Evolutionary conservation across 1,140 invertebrate genomes (phyloP).

Genomic region (Cecropterus lyciades): DNA sequence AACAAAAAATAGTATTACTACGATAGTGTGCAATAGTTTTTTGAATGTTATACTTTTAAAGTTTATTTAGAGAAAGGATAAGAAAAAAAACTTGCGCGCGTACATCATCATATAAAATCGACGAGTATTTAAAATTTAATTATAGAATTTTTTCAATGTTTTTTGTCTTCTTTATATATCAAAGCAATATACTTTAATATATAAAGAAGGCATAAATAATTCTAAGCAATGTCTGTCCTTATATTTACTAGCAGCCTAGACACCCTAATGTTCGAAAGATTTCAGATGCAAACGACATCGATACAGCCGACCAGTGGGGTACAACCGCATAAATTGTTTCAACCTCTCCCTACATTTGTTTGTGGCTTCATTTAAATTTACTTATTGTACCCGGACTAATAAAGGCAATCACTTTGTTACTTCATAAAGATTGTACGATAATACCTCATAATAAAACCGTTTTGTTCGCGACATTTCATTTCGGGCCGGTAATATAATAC

Average conservation of each 20-base stretch:
- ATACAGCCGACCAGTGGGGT: constrained; percentile 61
- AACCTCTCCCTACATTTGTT: constrained; percentile 62
- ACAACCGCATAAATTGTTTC: constrained; percentile 62
- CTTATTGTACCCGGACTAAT: constrained; percentile 55
- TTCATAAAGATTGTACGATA: constrained; percentile 54
- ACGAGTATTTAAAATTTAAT: too few relatives aligned
- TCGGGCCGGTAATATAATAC: constrained; percentile 46
- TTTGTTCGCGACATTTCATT: constrained; percentile 42
- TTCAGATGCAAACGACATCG: constrained; percentile 81
- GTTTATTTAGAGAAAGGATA: too few relatives aligned
- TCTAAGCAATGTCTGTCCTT: too few relatives aligned
- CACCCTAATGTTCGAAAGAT: constrained; percentile 59
- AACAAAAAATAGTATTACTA: too few relatives aligned
- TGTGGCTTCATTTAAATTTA: constrained; percentile 70
- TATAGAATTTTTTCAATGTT: too few relatives aligned
- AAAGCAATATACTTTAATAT: too few relatives aligned
- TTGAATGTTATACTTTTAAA: too few relatives aligned
- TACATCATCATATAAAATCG: too few relatives aligned
- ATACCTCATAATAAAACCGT: constrained; percentile 41
- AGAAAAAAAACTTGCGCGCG: too few relatives aligned
- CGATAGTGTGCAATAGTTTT: too few relatives aligned
- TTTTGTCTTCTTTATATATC: too few relatives aligned
- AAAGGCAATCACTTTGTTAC: constrained; percentile 52
- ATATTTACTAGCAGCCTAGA: background rate
- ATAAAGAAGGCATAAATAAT: too few relatives aligned